These are phyloP conservation scores for Alexandromys oeconomus DNA, from an alignment of 2,797 vertebrate genomes.

Conservation along the genomic window DNA sequence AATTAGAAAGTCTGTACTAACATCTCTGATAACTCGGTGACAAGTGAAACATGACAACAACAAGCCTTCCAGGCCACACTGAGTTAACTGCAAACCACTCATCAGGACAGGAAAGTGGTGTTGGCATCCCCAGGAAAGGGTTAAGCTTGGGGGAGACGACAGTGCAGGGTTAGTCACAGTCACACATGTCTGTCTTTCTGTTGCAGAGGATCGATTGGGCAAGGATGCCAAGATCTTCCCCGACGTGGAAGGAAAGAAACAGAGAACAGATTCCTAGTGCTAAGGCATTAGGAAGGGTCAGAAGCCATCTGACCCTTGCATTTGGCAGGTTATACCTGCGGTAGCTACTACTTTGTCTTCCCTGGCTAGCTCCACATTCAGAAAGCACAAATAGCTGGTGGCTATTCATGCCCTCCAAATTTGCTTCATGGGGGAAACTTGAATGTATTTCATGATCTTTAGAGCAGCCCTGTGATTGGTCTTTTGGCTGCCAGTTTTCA, in stretches of 20 bases:
- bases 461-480: neutral
- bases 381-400: neutral
- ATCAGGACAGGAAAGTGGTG: neutral
- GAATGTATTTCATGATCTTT: neutral
- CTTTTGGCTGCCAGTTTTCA: neutral
- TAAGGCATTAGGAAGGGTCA: slow-evolving; percentile 9
- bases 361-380: neutral
- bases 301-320: neutral
- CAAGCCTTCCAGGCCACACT: neutral
- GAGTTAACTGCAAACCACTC: slow-evolving; percentile 13
- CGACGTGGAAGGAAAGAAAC: slow-evolving; percentile 33
- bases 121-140: slow-evolving; percentile 13
- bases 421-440: neutral
- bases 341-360: neutral
- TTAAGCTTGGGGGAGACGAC: neutral
- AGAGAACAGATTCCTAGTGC: slow-evolving; percentile 11
- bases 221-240: neutral
- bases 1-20: neutral
- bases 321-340: neutral
- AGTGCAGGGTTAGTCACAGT: neutral
- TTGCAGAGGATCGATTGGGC: neutral
- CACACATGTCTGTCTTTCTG: neutral
- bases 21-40: slow-evolving; percentile 7
- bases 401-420: neutral
- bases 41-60: slow-evolving; percentile 16